phyloP scores from a whole-genome alignment of 2,113 vertebrate species.

The Prionailurus bengalensis region DNA sequence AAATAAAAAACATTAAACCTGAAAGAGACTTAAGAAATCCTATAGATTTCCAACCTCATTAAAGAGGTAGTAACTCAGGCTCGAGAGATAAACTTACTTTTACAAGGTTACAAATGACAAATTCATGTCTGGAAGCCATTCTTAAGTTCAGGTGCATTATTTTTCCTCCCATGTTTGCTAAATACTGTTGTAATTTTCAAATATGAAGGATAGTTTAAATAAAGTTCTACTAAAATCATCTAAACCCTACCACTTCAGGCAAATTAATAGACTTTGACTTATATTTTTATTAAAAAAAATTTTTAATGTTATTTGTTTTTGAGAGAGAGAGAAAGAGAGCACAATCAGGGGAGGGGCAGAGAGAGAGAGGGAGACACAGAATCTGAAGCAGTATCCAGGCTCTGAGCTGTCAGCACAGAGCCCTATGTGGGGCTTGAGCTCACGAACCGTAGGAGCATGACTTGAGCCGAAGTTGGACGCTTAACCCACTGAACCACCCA shows the following conservation, averaged over 20 bases:
- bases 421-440: too few species aligned
- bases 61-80: not conserved
- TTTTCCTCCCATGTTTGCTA: not conserved
- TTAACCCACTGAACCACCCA: too few species aligned
- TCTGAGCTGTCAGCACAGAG: too few species aligned
- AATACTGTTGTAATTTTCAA: not conserved
- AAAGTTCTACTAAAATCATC: not conserved
- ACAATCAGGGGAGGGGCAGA: too few species aligned
- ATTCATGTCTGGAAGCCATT: not conserved
- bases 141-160: not conserved
- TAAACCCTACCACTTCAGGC: not conserved
- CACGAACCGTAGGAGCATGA: too few species aligned
- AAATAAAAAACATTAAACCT: not conserved
- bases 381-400: too few species aligned
- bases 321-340: too few species aligned
- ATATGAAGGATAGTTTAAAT: not conserved
- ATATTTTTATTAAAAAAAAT: not conserved
- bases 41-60: not conserved
- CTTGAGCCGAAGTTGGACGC: too few species aligned
- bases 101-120: not conserved
- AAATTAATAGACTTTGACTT: not conserved
- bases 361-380: too few species aligned
- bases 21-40: slow-evolving; percentile 16
- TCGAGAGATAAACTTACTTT: not conserved
- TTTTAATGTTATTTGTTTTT: too few species aligned